phyloP scores from a whole-genome alignment of 2,113 vertebrate species.

The Rynchops niger region DNA sequence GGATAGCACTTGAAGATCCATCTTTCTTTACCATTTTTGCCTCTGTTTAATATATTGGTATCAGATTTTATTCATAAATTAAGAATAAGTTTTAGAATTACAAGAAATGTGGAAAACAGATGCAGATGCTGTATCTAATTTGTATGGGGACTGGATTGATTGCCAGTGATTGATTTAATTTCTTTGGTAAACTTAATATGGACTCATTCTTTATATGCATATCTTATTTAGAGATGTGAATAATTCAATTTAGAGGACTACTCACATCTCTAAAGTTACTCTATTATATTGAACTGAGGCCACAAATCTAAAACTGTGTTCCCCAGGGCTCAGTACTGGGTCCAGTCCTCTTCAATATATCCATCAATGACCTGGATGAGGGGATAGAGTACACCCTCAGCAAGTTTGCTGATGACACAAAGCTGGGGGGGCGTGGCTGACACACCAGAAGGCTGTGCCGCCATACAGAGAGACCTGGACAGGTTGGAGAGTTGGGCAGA shows the following conservation, averaged over 20 bases:
- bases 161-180: neutral
- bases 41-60: neutral
- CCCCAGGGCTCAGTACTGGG: too few relatives aligned
- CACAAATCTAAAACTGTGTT: neutral
- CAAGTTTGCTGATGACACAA: too few relatives aligned
- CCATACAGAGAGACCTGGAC: too few relatives aligned
- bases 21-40: neutral
- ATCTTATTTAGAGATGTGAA: neutral
- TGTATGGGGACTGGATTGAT: neutral
- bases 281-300: neutral
- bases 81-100: neutral
- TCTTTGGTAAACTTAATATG: neutral
- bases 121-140: neutral
- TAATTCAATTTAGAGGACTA: neutral
- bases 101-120: neutral
- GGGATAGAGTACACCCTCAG: too few relatives aligned
- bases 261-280: neutral
- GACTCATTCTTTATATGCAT: neutral
- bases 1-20: neutral
- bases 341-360: too few relatives aligned
- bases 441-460: too few relatives aligned
- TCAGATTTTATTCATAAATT: neutral
- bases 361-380: too few relatives aligned
- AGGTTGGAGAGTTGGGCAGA: too few relatives aligned
- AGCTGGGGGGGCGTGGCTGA: too few relatives aligned